Evolutionary conservation across 2,113 vertebrate genomes (phyloP), one percentile per base, ranked within the genome.

Genomic region (Percopsis transmontana): DNA sequence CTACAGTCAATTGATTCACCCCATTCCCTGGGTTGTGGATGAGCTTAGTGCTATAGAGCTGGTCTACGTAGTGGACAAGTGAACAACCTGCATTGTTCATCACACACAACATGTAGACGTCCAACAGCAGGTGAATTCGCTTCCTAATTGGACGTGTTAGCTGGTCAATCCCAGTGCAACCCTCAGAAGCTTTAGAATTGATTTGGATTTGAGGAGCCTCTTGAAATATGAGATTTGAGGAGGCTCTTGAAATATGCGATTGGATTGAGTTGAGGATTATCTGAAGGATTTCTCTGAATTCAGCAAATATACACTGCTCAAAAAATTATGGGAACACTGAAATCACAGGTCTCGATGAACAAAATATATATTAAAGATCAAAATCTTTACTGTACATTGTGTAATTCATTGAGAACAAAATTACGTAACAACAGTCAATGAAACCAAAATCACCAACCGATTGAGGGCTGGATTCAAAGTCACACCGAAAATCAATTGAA

Each of bases 1-100:
- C 50, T 65, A 69, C n/a, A n/a, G n/a, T n/a, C n/a, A 72, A 78
- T 61, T 73, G 71, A 77, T 64, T 70, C 51, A 62, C 58, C 62
- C 11, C 62, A 3, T 62, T 66, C 66, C 55, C 24, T 5, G 48
- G 52, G 57, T 51, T 58, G 44, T 13, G 41, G 16, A 42, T 18
- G 27, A 53, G 58, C 23, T 23, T n/a, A 38, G 4, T 62, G 27
- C 20, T 66, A 20, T 23, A 64, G 58, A 55, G 15, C 58, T 63
- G 24, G 58, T 70, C 23, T 39, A 11, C 18, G 2, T 18, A n/a
- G 2, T 44, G 19, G 19, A 19, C 40, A n/a, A 24, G 27, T 20
- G 20, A 39, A 19, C 42, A 53, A 41, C 38, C 56, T 39, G 14
- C 56, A 13, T 39, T 47, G 48, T 33, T 58, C 39, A 15, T 63